Evolutionary conservation across 2,113 vertebrate genomes (phyloP), one percentile per base, ranked within the genome.

Genomic region (Aphyosemion australe): DNA sequence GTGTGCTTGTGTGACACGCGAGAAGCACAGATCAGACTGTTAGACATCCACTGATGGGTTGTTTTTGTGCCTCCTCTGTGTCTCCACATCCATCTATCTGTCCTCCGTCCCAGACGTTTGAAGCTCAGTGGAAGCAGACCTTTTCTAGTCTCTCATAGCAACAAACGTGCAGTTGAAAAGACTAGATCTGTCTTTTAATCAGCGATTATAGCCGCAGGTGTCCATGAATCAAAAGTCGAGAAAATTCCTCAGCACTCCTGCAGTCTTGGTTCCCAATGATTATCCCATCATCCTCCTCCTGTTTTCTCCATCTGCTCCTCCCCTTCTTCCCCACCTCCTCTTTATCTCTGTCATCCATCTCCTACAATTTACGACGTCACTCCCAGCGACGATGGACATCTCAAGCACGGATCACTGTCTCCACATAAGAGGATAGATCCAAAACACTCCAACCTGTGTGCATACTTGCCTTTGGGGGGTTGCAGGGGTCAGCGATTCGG

Each of bases 371-470:
- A 69, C 12, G 39, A 41, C 19, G 70, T 61, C 41, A 63, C 60
- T 43, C 45, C 32, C 49, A 12, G 37, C 5, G 65, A 69, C 76
- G 76, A 85, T 31, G 65, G 82, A 84, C 69, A 62, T 81, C 78
- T 84, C 48, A 80, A 79, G 55, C 69, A 75, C 52, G 68, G 63
- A 26, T 48, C 69, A 34, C 60, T 53, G 59, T 59, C 69, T 84
- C 69, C 79, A 87, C 84, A 87, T 79, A 72, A 45, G 60, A 73
- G 59, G 74, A 70, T 55, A 67, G 68, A 20, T 43, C 70, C 34
- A 50, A 67, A 78, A 69, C 45, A 4, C 10, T 41, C 51, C 54
- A 58, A 56, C 41, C 32, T 12, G 1, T 47, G 43, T 61, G n/a
- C 19, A 21, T 61, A 37, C 50, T 42, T 72, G 50, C 60, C 63